These are phyloP conservation scores for Caradrina kadenii DNA, from an alignment of 2,888 invertebrate genomes.

Conservation along the genomic window DNA sequence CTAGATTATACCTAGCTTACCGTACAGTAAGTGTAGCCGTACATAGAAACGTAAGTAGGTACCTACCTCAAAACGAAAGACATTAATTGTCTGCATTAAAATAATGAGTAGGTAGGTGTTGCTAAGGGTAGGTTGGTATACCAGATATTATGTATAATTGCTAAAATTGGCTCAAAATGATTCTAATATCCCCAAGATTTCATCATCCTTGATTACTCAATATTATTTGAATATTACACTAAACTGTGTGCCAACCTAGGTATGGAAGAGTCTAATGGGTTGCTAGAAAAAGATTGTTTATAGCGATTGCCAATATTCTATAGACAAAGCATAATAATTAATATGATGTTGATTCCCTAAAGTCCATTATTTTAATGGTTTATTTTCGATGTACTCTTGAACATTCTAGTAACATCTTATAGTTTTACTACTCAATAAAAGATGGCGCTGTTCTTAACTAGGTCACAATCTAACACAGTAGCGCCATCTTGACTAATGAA, in stretches of 20 bases:
- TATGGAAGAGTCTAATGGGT: neutral
- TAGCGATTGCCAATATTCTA: neutral
- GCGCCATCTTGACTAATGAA: constrained; percentile 15
- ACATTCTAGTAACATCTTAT: constrained; percentile 30
- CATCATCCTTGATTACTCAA: constrained; percentile 45
- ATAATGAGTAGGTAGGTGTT: too few relatives aligned
- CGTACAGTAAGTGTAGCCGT: too few relatives aligned
- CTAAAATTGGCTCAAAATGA: constrained; percentile 1
- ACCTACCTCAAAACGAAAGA: too few relatives aligned
- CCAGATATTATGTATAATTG: too few relatives aligned
- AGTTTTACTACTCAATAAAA: constrained; percentile 61
- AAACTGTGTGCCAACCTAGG: neutral
- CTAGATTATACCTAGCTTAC: too few relatives aligned
- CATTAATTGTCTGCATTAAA: too few relatives aligned
- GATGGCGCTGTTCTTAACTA: constrained; percentile 65
- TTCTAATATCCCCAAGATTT: constrained; percentile 13
- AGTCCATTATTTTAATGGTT: neutral
- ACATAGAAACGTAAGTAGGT: too few relatives aligned
- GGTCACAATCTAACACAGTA: neutral
- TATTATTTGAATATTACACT: neutral
- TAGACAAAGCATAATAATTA: too few relatives aligned
- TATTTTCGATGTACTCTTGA: constrained; percentile 18
- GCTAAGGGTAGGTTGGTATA: too few relatives aligned
- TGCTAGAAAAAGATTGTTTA: neutral
- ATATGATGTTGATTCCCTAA: neutral